phyloP scores from a whole-genome alignment of 2,113 vertebrate species.

The Thryonomys swinderianus region DNA sequence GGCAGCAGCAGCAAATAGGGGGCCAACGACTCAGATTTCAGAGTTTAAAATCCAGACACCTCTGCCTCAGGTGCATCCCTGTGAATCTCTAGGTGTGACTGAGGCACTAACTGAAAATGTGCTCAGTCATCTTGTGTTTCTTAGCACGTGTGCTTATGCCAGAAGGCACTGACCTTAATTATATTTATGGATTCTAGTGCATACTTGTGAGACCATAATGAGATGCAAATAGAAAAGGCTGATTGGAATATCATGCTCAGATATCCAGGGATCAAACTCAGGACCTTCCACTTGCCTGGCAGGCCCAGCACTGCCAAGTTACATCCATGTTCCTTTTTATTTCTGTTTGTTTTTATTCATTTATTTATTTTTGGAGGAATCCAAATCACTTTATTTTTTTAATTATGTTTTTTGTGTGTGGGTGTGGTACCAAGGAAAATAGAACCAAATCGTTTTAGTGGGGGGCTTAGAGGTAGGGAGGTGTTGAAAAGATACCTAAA shows the following conservation, averaged over 20 bases:
- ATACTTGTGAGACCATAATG: neutral
- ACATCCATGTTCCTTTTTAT: too few species aligned
- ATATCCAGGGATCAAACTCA: neutral
- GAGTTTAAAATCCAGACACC: neutral
- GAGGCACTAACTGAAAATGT: neutral
- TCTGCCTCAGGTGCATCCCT: neutral
- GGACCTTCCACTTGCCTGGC: too few species aligned
- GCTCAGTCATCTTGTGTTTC: neutral
- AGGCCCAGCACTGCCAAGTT: too few species aligned
- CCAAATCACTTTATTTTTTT: too few species aligned
- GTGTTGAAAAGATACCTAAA: too few species aligned
- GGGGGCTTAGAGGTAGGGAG: too few species aligned
- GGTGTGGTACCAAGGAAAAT: too few species aligned
- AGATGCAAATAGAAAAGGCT: neutral
- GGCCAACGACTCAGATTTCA: neutral
- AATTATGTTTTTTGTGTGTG: too few species aligned
- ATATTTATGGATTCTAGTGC: neutral
- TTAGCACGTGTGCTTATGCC: neutral
- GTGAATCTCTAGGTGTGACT: neutral
- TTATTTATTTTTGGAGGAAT: too few species aligned
- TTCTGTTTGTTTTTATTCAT: too few species aligned
- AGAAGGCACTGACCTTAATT: neutral
- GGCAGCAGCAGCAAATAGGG: neutral
- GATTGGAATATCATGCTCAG: neutral
- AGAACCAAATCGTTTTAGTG: too few species aligned